These are phyloP conservation scores for Drosophila watanabei DNA, from an alignment of 1,140 invertebrate genomes.

Conservation along the genomic window DNA sequence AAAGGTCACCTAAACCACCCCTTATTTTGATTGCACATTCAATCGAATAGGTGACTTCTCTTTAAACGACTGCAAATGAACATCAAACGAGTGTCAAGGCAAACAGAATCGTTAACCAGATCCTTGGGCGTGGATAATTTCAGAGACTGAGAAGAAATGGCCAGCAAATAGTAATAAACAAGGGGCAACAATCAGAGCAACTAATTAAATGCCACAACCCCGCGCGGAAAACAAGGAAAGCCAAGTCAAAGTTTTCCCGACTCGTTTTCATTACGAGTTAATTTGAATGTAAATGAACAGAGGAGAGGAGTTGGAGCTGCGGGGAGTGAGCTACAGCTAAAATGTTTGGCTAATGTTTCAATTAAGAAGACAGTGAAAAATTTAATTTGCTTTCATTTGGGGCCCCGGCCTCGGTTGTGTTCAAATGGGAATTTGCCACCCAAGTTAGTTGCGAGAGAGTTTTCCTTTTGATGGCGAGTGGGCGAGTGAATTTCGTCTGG, in stretches of 20 bases:
- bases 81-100: constrained; percentile 62
- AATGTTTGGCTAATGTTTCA: constrained; percentile 85
- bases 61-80: constrained; percentile 49
- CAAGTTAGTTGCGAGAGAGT: constrained; percentile 46
- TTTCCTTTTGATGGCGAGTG: constrained; percentile 27
- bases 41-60: constrained; percentile 25
- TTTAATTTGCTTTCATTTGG: constrained; percentile 85
- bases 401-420: constrained; percentile 19
- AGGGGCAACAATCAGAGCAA: constrained; percentile 71
- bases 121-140: constrained; percentile 57
- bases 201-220: constrained; percentile 81
- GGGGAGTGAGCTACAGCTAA: constrained; percentile 52
- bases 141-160: constrained; percentile 67
- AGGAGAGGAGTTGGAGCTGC: not conserved
- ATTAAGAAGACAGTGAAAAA: constrained; percentile 83
- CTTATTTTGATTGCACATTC: constrained; percentile 18
- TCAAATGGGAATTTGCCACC: constrained; percentile 68
- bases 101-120: constrained; percentile 55
- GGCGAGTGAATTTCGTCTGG: constrained; percentile 47
- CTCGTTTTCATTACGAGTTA: constrained; percentile 85
- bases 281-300: constrained; percentile 85
- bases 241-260: constrained; percentile 65
- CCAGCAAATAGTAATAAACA: constrained; percentile 56
- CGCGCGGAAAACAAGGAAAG: constrained; percentile 36
- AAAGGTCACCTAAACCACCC: constrained; percentile 22